phyloP scores from a whole-genome alignment of 1,140 invertebrate genomes.

The Dendrolimus kikuchii region DNA sequence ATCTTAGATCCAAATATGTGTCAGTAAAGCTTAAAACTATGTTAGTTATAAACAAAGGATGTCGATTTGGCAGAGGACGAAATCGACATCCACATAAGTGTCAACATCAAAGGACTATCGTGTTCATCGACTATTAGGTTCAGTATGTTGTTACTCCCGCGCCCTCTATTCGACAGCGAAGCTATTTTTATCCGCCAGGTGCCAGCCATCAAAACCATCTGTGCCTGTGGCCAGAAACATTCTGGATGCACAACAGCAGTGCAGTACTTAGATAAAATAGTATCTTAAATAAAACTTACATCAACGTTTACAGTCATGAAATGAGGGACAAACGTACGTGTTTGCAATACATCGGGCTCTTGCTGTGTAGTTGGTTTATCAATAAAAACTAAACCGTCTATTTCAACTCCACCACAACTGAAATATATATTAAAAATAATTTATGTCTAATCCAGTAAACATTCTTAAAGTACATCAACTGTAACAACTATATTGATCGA shows the following conservation, averaged over 20 bases:
- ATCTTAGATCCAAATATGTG: slow-evolving; percentile 3
- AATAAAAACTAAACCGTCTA: slow-evolving; percentile 14
- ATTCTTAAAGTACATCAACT: neutral
- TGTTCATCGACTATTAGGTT: no score
- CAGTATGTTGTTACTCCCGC: no score
- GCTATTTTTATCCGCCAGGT: neutral
- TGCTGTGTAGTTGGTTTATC: slow-evolving; percentile 14
- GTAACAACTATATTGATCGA: no score
- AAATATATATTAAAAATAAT: slow-evolving; percentile 1
- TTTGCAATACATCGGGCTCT: slow-evolving; percentile 13
- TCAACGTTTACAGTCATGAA: slow-evolving; percentile 16
- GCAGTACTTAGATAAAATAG: no score
- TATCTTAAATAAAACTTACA: slow-evolving; percentile 8
- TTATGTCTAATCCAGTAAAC: neutral
- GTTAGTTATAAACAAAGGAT: neutral
- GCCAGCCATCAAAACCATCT: neutral
- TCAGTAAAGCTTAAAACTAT: slow-evolving; percentile 6
- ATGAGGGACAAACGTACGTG: slow-evolving; percentile 18
- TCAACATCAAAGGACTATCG: no score
- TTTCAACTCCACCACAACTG: slow-evolving; percentile 23
- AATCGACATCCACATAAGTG: no score
- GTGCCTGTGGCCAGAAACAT: no score
- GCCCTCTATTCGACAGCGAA: no score
- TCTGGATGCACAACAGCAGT: no score
- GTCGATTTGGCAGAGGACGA: no score